Base-by-base conservation (phyloP, 53 echinoderm and acorn worm species). In the Antedon mediterranea region DNA sequence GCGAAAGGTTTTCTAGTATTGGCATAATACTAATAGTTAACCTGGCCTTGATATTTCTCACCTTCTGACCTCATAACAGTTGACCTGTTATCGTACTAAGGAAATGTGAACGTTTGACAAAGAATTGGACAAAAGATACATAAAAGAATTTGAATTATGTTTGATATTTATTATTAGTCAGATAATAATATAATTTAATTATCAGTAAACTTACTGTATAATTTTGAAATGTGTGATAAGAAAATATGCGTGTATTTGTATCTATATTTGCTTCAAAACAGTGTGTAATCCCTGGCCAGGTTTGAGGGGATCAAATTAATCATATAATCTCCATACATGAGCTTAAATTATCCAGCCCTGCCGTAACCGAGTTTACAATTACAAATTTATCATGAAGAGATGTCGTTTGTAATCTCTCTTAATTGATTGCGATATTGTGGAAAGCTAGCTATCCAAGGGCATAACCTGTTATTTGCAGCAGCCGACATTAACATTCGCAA, bases 311-410 rank as follows among this genome's bases (percentile, higher is more conserved):
- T 57, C 9, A 57, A 57, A 57, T 57, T 57, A 57, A 57, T 57
- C 57, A 15, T 57, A 18, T 57, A 57, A 57, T 57, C 57, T 18
- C 7, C 2, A 26, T 57, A 57, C 57, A 57, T 57, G 9, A 57
- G 57, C 57, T 57, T 57, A 57, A 57, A 57, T 57, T 57, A 57
- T 57, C 57, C 57, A 57, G 57, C 57, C 57, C 57, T 57, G 57
- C 57, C 23, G 57, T 23, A 57, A 57, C 57, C 20, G 57, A 57
- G 57, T 26, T 57, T 57, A 57, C 57, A 57, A 57, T 57, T 57
- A 57, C 57, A 57, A 57, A 57, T 57, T 57, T 57, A 57, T 57
- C 57, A 57, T 57, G 57, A 57, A 57, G 57, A 57, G 57, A 57
- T 18, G 57, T 57, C 57, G 57, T 57, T 26, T 6, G 57, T 57